These are phyloP conservation scores for Melikaiella ostensackeni DNA, from an alignment of 2,888 invertebrate genomes.

Conservation along the genomic window DNA sequence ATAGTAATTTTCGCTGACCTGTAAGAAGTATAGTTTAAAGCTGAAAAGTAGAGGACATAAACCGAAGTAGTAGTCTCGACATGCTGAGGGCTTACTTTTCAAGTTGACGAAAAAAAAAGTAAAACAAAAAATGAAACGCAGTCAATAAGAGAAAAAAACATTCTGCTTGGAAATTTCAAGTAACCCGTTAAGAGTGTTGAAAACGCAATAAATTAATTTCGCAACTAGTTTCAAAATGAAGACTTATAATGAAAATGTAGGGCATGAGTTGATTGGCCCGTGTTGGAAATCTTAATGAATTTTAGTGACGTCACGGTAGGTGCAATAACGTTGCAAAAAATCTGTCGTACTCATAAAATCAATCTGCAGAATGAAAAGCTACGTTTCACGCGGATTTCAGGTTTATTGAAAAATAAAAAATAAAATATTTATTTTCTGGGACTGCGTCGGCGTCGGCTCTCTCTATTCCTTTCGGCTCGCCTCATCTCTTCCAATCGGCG, in stretches of 20 bases:
- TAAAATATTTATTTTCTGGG: conserved; percentile 67
- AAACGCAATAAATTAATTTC: neutral
- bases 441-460: conserved; percentile 64
- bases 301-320: conserved; percentile 12
- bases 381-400: conserved; percentile 36
- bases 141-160: neutral
- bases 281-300: neutral
- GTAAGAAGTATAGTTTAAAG: conserved; percentile 75
- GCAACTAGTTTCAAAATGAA: neutral
- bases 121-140: conserved; percentile 30
- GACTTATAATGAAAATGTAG: neutral
- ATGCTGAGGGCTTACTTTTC: conserved; percentile 8
- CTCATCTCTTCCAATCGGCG: conserved; percentile 86
- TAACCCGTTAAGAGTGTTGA: neutral
- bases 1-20: conserved; percentile 65
- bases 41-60: conserved; percentile 47
- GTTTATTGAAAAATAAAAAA: conserved; percentile 48
- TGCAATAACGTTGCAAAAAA: conserved; percentile 16
- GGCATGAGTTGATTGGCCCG: neutral
- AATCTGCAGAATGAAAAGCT: conserved; percentile 36
- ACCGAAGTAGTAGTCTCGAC: neutral
- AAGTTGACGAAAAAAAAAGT: conserved; percentile 8
- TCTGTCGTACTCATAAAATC: conserved; percentile 15
- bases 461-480: conserved; percentile 78
- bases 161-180: conserved; percentile 15